These are phyloP conservation scores for Sorex maritimensis DNA, from an alignment of 2,797 vertebrate genomes.

Conservation along the genomic window DNA sequence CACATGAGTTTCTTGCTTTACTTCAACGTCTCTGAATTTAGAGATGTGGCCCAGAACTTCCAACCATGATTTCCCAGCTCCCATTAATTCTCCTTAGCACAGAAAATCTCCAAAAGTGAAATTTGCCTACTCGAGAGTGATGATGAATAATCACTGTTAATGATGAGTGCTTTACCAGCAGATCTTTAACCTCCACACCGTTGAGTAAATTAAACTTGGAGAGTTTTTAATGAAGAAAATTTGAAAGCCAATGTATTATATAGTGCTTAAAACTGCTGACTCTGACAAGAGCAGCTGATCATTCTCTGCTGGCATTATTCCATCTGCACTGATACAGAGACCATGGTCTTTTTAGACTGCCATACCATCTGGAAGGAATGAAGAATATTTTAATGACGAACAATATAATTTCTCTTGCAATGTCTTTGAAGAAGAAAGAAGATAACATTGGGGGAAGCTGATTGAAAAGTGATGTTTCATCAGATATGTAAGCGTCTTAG, in stretches of 20 bases:
- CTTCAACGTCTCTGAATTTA: not conserved
- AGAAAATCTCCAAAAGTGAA: constrained; percentile 53
- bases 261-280: constrained; percentile 70
- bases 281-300: constrained; percentile 23
- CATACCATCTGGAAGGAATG: constrained; percentile 41
- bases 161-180: constrained; percentile 59
- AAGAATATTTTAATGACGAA: constrained; percentile 65
- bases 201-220: constrained; percentile 74
- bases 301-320: constrained; percentile 1
- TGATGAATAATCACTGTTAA: constrained; percentile 64
- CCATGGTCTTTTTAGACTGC: constrained; percentile 3
- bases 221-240: constrained; percentile 78
- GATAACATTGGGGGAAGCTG: constrained; percentile 62
- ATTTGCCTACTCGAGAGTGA: constrained; percentile 58
- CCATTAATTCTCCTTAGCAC: constrained; percentile 67
- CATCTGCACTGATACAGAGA: constrained; percentile 41
- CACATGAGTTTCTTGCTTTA: not conserved
- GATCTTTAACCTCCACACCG: constrained; percentile 71
- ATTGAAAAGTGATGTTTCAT: constrained; percentile 82
- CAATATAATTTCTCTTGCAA: constrained; percentile 58
- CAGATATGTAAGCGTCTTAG: constrained; percentile 30
- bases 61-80: not conserved
- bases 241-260: constrained; percentile 74
- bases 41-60: not conserved
- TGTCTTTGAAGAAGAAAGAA: constrained; percentile 66